Evolutionary conservation across 2,113 vertebrate genomes (phyloP).

Genomic region (Entosphenus tridentatus): DNA sequence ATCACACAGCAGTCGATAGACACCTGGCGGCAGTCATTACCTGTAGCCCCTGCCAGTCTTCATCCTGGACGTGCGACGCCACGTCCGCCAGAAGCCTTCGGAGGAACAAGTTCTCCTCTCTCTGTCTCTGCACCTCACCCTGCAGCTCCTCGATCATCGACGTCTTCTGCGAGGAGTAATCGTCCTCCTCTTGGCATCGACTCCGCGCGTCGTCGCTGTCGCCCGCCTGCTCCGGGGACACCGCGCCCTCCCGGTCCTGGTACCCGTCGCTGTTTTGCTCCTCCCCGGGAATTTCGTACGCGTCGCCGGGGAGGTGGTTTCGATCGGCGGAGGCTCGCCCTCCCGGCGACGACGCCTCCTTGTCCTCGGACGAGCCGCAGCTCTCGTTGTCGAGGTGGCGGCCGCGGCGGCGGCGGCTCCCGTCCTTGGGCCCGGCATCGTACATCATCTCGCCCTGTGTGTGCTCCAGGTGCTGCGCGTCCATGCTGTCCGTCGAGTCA

Average conservation of each 20-base stretch:
- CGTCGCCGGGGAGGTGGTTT: background rate
- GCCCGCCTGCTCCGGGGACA: background rate
- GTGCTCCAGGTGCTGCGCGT: no score
- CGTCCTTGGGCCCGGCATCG: no score
- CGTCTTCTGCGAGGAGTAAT: background rate
- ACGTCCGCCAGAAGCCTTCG: background rate
- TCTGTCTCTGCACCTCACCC: slow-evolving; percentile 2
- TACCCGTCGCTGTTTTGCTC: background rate
- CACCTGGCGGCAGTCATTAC: background rate
- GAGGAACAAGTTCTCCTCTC: background rate
- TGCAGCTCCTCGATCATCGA: slow-evolving; percentile 1
- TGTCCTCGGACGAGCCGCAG: no score
- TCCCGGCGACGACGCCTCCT: background rate
- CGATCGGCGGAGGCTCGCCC: background rate
- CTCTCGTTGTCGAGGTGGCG: no score
- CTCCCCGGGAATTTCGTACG: background rate
- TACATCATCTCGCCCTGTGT: no score
- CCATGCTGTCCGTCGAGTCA: background rate
- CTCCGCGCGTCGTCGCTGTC: no score
- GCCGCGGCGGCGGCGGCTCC: no score
- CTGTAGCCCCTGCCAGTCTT: slow-evolving; percentile 4
- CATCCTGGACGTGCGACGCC: background rate
- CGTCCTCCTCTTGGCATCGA: no score
- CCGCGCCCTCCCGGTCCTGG: background rate
- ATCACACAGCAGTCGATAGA: no score